Base-by-base conservation (phyloP, 35 echinoderm and acorn worm genomes). In the Apostichopus parvimensis region DNA sequence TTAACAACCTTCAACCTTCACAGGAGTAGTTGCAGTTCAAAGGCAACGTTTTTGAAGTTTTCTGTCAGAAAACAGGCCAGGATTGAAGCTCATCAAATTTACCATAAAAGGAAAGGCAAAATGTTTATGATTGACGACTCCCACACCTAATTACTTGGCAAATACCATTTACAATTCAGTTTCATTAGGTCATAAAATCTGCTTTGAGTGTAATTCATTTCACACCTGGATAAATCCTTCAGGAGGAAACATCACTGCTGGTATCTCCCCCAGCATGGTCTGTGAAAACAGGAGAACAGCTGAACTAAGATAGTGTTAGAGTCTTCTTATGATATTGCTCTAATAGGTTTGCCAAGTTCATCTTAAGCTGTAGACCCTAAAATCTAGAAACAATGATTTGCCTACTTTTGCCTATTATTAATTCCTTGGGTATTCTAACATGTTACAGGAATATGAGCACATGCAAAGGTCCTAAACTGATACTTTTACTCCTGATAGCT, bases 141-240 rank as follows among this genome's bases (percentile, higher is more conserved):
- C 56, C 57, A 59, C 57, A 23, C 15, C 53, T 84, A 84, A 84
- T 84, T 84, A 84, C 81, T 84, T 59, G 54, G 57, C 81, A 84
- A 84, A 84, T 84, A 84, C 81, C 57, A 59, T 84, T 84, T 58
- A 84, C 57, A 58, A 84, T 84, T 84, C 81, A 59, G 81, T 84
- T 59, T 84, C 81, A 84, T 84, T 56, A 55, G 57, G 17, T 59
- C 17, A 84, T 84, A 84, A 84, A 84, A 84, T 84, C 15, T 75
- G 54, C 54, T 59, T 84, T 23, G 57, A 84, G 15, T 84, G 56
- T 84, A 84, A 84, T 13, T 84, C n/a, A 84, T 59, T 58, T 23
- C 55, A 60, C 81, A 84, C 81, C 54, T 84, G 81, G 81, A 84
- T 25, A 60, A 21, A 75, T 18, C 71, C 14, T 20, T 75, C 71